A percentile compares a stretch with the other conserved stretches of the same genome.
Evolutionary conservation across 1,140 invertebrate species (phyloP).

Genomic region (Temnothorax nylanderi): DNA sequence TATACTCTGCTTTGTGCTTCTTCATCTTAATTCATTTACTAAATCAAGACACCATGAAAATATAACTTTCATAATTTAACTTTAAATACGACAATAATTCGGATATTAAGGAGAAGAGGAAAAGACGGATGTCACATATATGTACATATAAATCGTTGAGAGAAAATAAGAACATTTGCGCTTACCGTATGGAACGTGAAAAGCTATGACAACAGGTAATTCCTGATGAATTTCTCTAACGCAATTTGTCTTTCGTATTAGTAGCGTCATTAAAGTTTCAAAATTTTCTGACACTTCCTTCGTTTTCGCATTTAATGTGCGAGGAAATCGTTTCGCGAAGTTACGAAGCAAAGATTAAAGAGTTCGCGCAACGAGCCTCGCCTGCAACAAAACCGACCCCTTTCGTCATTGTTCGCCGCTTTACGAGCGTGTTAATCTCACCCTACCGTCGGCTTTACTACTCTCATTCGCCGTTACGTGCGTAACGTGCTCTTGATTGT

Average conservation of each 20-base stretch:
- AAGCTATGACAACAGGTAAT: conserved; percentile 26
- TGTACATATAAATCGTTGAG: background rate
- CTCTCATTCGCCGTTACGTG: conserved; percentile 69
- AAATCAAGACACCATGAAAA: conserved; percentile 28
- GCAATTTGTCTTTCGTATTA: conserved; percentile 50
- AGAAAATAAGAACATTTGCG: conserved; percentile 37
- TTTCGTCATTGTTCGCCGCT: conserved; percentile 71
- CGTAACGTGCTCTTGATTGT: conserved; percentile 68
- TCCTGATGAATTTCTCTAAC: conserved; percentile 42
- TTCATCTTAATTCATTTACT: conserved; percentile 38
- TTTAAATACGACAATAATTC: conserved; percentile 48
- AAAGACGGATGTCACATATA: background rate
- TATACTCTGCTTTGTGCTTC: background rate
- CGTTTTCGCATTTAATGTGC: conserved; percentile 50
- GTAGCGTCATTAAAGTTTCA: conserved; percentile 53
- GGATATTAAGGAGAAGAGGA: background rate
- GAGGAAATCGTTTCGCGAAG: conserved; percentile 51
- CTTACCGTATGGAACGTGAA: conserved; percentile 15
- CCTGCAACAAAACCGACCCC: conserved; percentile 64
- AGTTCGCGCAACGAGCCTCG: conserved; percentile 51
- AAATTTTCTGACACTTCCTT: conserved; percentile 50
- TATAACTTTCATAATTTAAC: conserved; percentile 53
- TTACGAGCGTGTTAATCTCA: conserved; percentile 76
- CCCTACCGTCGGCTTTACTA: conserved; percentile 67
- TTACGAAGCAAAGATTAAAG: conserved; percentile 61